Evolutionary conservation across 2,797 vertebrate genomes (phyloP), one percentile per base, ranked within the genome.

Genomic region (Pterois miles): DNA sequence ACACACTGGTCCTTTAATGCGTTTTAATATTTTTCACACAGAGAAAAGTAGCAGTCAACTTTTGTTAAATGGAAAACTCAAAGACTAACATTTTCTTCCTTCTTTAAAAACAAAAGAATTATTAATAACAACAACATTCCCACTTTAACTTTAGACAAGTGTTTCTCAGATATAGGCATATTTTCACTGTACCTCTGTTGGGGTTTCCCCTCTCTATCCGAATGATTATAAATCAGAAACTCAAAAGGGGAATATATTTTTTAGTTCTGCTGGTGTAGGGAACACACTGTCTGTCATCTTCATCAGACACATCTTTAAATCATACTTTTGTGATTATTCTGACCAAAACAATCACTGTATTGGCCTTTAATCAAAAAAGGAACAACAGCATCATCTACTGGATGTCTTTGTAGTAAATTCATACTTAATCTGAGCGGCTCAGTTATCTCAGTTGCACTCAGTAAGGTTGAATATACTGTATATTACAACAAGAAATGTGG

Each of bases 371-470:
- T 40, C 7, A 46, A 40, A 27, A 58, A 54, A 46, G 3, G 0
- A 36, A 20, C 38, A 72, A 59, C 29, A 58, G 22, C 40, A 16
- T 57, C 80, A 78, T 81, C 80, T 64, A 38, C 63, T 56, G 86
- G 71, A 38, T 0, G 0, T 6, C 18, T 29, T 29, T 29, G 3
- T 9, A 22, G 14, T 63, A 69, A 54, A 46, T 22, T 5, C 18
- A 27, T 5, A 6, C 2, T 5, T 54, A 11, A 20, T 4, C 4
- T 38, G n/a, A 29, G 11, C 1, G 14, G 3, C 9, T 25, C 6
- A 9, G 2, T 22, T 71, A 6, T 43, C 8, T 38, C 8, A 27
- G 12, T 22, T 27, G 13, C 14, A 40, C 13, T 18, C 14, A 29
- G 6, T 33, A 5, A 20, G 8, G 5, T 34, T 65, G 11, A 4